These are phyloP conservation scores for Acrobasis suavella DNA, from an alignment of 2,888 invertebrate species.

Conservation along the genomic window DNA sequence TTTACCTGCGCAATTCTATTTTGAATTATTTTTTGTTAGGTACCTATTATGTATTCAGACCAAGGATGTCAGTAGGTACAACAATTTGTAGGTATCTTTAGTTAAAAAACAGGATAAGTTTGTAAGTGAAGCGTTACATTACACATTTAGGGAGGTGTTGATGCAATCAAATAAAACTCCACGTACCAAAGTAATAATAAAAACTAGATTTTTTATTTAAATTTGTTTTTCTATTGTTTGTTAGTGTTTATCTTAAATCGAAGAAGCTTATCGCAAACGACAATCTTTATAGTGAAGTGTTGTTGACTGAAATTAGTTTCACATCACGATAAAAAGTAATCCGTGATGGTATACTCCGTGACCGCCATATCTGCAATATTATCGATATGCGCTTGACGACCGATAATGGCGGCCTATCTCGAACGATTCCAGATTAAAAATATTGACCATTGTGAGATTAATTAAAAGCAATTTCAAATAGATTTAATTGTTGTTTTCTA, in stretches of 20 bases:
- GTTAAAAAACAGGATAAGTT: no score
- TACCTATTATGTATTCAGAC: no score
- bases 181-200: no score
- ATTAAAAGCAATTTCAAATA: background rate
- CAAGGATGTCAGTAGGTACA: no score
- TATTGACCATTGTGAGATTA: conserved; percentile 15
- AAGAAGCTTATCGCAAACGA: background rate
- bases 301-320: conserved; percentile 23
- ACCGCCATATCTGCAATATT: background rate
- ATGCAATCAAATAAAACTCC: no score
- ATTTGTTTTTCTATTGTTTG: background rate
- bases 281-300: conserved; percentile 1
- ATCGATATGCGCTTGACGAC: background rate
- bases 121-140: no score
- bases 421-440: conserved; percentile 8
- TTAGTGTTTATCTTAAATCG: background rate
- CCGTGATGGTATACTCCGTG: conserved; percentile 7
- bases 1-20: no score
- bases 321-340: conserved; percentile 25
- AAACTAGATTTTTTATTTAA: background rate
- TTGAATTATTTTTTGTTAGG: no score
- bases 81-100: no score
- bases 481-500: conserved; percentile 6
- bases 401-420: background rate
- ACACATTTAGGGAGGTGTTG: no score